Percentiles rank a stretch among this genome's conserved stretches.
Evolutionary conservation across 1,140 invertebrate genomes (phyloP).

Genomic region (Archivesica marissinica): DNA sequence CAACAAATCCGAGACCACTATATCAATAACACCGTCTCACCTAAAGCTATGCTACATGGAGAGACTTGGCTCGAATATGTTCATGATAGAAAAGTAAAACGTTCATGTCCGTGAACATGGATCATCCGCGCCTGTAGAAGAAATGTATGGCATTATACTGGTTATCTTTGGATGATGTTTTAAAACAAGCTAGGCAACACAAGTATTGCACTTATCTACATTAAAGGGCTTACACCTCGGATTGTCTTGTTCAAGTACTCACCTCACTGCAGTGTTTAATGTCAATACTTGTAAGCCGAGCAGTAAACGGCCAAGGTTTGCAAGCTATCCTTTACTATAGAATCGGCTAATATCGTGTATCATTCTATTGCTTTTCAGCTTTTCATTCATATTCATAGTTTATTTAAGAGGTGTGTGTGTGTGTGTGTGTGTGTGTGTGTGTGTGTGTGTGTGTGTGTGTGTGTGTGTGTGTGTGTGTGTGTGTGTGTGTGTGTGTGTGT

Average conservation of each 20-base stretch:
- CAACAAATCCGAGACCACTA: too few species aligned
- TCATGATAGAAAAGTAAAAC: too few species aligned
- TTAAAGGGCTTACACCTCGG: conserved; percentile 17
- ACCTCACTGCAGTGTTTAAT: neutral
- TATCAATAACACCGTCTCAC: too few species aligned
- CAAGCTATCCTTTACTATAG: conserved; percentile 4
- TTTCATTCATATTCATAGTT: conserved; percentile 20
- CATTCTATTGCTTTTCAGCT: neutral
- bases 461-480: too few species aligned
- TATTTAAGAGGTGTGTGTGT: conserved; percentile 19
- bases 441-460: too few species aligned
- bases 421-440: too few species aligned
- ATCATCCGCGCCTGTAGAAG: too few species aligned
- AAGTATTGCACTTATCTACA: neutral
- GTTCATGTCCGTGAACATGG: too few species aligned
- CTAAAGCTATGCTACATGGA: too few species aligned
- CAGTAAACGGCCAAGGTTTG: conserved; percentile 33
- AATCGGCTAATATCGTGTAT: neutral
- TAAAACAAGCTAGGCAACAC: neutral
- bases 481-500: too few species aligned
- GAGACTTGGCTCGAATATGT: too few species aligned
- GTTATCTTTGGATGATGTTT: neutral
- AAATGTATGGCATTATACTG: neutral
- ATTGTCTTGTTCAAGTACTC: neutral
- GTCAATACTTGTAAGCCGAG: neutral